phyloP scores from a whole-genome alignment of 2,113 vertebrate species.

The Cochlearius cochlearius region DNA sequence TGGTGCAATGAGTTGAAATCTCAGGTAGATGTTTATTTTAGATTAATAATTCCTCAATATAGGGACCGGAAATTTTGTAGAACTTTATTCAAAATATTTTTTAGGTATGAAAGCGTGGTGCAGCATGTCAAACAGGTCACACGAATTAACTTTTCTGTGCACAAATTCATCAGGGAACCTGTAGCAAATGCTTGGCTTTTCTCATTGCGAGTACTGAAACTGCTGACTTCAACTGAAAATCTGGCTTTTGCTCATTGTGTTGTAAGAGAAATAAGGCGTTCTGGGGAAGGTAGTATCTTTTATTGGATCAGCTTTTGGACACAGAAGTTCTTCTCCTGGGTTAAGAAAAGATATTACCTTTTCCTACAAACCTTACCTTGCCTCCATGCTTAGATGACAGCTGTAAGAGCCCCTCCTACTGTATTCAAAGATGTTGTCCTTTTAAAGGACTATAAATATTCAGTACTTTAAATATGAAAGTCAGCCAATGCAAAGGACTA shows the following conservation, averaged over 20 bases:
- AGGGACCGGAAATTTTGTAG: background rate
- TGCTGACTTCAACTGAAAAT: background rate
- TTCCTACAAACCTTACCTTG: background rate
- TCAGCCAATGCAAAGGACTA: background rate
- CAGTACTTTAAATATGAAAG: background rate
- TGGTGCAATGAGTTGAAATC: background rate
- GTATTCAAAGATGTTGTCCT: background rate
- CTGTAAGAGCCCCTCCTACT: background rate
- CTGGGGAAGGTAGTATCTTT: background rate
- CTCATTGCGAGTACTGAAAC: background rate
- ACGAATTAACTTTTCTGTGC: background rate
- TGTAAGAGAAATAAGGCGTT: background rate
- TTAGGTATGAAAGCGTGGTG: background rate
- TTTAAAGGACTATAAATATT: background rate
- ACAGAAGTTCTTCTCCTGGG: background rate
- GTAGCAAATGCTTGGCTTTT: background rate
- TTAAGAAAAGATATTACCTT: background rate
- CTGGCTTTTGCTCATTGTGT: background rate
- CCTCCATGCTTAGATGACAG: background rate
- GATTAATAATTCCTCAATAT: background rate
- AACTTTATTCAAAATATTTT: background rate
- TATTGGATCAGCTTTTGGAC: background rate
- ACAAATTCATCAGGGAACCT: background rate
- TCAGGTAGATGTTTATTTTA: background rate
- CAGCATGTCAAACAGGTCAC: background rate